Base-by-base conservation (phyloP, 2,888 invertebrate species). In the Sarcophaga rosellei region DNA sequence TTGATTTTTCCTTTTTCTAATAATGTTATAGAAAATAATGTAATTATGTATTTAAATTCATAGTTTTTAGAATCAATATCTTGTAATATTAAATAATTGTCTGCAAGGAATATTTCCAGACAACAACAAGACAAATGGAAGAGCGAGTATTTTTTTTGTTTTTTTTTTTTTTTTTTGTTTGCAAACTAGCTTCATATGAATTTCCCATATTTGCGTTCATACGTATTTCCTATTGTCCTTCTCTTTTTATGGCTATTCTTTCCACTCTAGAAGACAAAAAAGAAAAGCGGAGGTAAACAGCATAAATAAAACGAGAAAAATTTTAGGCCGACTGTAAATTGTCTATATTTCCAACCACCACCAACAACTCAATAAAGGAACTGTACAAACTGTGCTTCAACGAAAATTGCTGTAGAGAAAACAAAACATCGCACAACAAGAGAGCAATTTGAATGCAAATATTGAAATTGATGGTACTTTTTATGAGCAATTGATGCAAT, bases 331-430 rank as follows among this genome's bases (percentile, higher is more conserved):
- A 59, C 72, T 66, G 20, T 59, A 72, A 66, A 70, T 17, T 65
- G 59, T n/a, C 35, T 62, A 53, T 3, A 10, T 57, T 21, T 15
- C 65, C 21, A 61, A 68, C 17, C 17, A n/a, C 35, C 68, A 68
- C 12, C 35, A 20, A 61, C 8, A 17, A 10, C 35, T 35, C 35
- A 8, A 73, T 72, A 81, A 62, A 44, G 20, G 1, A 12, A 53
- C 6, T 21, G 6, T 63, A 68, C 66, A 44, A 73, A 61, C 12
- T 1, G 12, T 69, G 21, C n/a, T 81, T 10, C 63, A 69, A 35
- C 74, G 83, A 78, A 83, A 78, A 83, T 74, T 74, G 72, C 62
- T 69, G 74, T 57, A 53, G 53, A 59, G 5, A 10, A 15, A 76
- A 70, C 17, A 65, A 15, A 45, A 61, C 17, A 53, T 15, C 15